Conservation (phyloP, 2,888 invertebrate genomes). For the Harpalus rufipes region DNA sequence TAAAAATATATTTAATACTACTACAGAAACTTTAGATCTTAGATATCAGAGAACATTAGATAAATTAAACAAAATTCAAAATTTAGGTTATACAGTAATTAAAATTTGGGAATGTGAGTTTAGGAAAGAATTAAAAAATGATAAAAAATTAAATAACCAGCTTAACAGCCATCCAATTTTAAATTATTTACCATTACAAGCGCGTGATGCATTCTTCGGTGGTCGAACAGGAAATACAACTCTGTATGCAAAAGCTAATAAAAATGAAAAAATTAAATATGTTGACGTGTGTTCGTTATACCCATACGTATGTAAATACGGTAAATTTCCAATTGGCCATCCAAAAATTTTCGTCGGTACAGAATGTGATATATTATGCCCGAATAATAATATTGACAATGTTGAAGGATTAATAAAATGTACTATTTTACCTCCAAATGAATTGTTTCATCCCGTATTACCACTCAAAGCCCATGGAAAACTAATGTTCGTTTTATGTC, state of each 20-base stretch:
- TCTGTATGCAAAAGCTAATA: conserved; percentile 20
- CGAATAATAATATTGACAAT: conserved; percentile 5
- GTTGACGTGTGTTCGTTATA: conserved; percentile 55
- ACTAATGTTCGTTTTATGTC: conserved; percentile 72
- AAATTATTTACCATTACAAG: conserved; percentile 21
- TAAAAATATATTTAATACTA: conserved; percentile 4
- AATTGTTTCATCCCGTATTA: conserved; percentile 70
- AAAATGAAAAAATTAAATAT: conserved; percentile 58
- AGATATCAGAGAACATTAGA: conserved; percentile 1
- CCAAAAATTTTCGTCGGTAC: conserved; percentile 40
- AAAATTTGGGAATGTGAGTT: conserved; percentile 46
- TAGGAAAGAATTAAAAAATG: too few species aligned
- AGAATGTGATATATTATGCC: background rate
- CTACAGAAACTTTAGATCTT: conserved; percentile 25
- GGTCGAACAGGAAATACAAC: conserved; percentile 25
- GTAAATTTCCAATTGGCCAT: conserved; percentile 35
- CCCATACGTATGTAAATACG: conserved; percentile 51
- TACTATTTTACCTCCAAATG: conserved; percentile 68
- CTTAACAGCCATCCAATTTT: too few species aligned
- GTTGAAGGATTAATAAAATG: conserved; percentile 55
- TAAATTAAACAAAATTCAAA: conserved; percentile 17
- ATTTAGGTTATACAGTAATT: conserved; percentile 27
- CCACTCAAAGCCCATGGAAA: conserved; percentile 71
- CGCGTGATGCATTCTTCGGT: conserved; percentile 42
- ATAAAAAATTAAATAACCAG: too few species aligned